phyloP scores from a whole-genome alignment of 2,113 vertebrate species.

The Neogobius melanostomus region DNA sequence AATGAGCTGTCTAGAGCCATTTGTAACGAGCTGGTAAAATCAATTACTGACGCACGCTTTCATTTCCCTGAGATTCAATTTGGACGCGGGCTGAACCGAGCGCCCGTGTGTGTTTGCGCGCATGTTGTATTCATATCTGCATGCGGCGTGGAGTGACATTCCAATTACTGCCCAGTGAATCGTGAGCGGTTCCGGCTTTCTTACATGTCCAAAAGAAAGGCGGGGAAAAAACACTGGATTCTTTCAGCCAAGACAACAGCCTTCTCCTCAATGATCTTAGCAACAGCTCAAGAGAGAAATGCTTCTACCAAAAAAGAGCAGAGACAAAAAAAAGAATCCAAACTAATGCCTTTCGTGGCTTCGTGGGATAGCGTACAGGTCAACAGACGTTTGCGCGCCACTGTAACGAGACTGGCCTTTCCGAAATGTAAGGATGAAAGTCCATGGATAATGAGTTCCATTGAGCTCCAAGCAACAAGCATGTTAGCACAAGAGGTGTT shows the following conservation, averaged over 20 bases:
- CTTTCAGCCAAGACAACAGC: constrained; percentile 48
- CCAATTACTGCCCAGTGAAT: constrained; percentile 78
- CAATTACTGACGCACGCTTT: constrained; percentile 60
- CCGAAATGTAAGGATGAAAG: not conserved
- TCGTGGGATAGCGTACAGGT: constrained; percentile 45
- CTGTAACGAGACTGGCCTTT: constrained; percentile 46
- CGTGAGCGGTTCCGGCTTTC: constrained; percentile 65
- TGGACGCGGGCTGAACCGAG: constrained; percentile 22
- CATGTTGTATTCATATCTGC: constrained; percentile 58
- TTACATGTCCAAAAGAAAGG: constrained; percentile 12
- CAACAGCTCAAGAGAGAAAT: constrained; percentile 30
- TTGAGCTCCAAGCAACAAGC: constrained; percentile 8
- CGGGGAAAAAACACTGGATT: constrained; percentile 9
- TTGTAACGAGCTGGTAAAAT: constrained; percentile 60
- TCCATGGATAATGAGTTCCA: constrained; percentile 32
- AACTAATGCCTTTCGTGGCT: constrained; percentile 15
- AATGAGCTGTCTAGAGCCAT: constrained; percentile 59
- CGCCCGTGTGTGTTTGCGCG: constrained; percentile 42
- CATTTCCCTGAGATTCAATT: constrained; percentile 56
- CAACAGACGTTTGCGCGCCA: constrained; percentile 53
- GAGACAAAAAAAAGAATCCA: constrained; percentile 1
- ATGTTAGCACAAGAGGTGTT: constrained; percentile 29
- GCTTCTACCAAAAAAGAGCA: constrained; percentile 16
- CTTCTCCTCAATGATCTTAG: constrained; percentile 31
- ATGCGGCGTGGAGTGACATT: constrained; percentile 65